Evolutionary conservation across 2,797 vertebrate genomes (phyloP), one percentile per base, ranked within the genome.

Genomic region (Chanos chanos): DNA sequence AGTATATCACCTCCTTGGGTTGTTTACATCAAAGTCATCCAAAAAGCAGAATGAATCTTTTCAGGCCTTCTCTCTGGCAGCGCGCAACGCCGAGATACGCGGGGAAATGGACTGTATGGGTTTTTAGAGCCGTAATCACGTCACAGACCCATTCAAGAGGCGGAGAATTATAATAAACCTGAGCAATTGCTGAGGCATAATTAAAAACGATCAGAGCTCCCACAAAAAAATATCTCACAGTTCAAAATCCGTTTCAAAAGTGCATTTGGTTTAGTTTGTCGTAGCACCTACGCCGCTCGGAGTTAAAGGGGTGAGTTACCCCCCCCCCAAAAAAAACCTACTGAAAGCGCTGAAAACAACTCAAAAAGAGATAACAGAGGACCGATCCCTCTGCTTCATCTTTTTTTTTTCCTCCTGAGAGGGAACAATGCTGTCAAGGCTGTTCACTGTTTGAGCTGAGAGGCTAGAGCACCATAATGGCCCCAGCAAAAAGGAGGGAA

Each of bases 391-490:
- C 16, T 1, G 8, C 62, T 36, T 34, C 36, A 40, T 71, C 49
- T 58, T 21, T 19, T 12, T 49, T 58, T 21, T 19, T 12, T 10
- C n/a, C 39, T 25, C 33, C 47, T 33, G 18, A 27, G 36, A 18
- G 43, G 19, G 44, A 52, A 18, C 40, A 4, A 2, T 12, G 52
- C 52, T 6, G 5, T 27, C 41, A 18, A 10, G 19, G 28, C 52
- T 30, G 15, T 28, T 1, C 44, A 18, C 22, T 58, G 16, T 45
- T 74, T 64, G 75, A 74, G 76, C 62, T 61, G 53, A 63, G 75
- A 76, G 74, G 76, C 78, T 78, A 66, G 64, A 79, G 77, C 61
- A 33, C 65, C 68, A 73, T 82, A 86, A 86, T 85, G 77, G 79
- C 69, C 74, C 76, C 68, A 68, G 58, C 68, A 74, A n/a, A n/a